Percentiles rank a stretch among this genome's conserved stretches.
Conservation (phyloP, 2,113 vertebrate genomes). For the Blennius ocellaris region DNA sequence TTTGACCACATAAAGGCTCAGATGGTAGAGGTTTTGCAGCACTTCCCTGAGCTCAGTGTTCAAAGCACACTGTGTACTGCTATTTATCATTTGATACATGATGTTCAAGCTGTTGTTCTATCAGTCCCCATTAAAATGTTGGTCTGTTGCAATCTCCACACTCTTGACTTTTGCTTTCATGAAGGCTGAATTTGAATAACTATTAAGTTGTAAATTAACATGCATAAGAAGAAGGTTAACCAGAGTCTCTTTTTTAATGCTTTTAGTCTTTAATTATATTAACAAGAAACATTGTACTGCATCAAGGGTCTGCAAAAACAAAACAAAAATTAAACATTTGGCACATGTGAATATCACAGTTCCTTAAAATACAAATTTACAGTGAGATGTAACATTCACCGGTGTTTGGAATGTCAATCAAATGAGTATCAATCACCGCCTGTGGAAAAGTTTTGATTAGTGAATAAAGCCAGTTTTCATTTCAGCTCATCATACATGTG, state of each 20-base stretch:
- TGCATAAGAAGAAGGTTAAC: not conserved
- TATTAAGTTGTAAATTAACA: not conserved
- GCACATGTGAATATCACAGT: not conserved
- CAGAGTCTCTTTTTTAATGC: not conserved
- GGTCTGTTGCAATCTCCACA: conserved; percentile 46
- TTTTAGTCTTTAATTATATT: too few relatives aligned
- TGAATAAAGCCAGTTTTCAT: not conserved
- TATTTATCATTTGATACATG: conserved; percentile 85
- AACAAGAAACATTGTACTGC: not conserved
- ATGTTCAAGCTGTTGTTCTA: conserved; percentile 67
- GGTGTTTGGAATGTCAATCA: not conserved
- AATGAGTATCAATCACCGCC: not conserved
- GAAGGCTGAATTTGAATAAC: not conserved
- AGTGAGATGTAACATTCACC: not conserved
- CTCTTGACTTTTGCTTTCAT: not conserved
- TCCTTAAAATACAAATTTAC: not conserved
- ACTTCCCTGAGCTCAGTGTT: conserved; percentile 67
- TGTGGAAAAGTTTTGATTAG: not conserved
- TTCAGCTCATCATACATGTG: not conserved
- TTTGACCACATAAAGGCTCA: conserved; percentile 8
- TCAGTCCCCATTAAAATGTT: conserved; percentile 79
- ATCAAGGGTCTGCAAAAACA: too few relatives aligned
- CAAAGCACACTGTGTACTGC: conserved; percentile 63
- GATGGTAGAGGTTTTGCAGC: conserved; percentile 45
- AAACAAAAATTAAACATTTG: too few relatives aligned